Base-by-base conservation (phyloP, 2,797 vertebrate species). In the Taenioides sp. region DNA sequence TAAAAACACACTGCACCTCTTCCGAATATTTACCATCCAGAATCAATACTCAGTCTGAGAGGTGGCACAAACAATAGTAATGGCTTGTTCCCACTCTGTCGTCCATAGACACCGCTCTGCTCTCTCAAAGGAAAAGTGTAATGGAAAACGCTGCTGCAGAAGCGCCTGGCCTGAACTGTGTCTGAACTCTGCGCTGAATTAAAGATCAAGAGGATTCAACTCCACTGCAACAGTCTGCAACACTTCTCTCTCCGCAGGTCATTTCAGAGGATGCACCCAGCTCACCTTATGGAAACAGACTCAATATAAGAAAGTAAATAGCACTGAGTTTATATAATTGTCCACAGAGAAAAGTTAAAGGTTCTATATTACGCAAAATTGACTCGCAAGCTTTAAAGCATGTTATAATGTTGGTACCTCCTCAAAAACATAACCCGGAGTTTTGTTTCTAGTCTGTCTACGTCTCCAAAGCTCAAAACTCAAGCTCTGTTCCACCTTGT, bases 151-250 rank as follows among this genome's bases (percentile, higher is more conserved):
- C 71, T 57, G 37, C 11, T 18, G 0, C 7, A 70, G 61, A 78
- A 80, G 64, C 73, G 70, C 67, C 28, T 52, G 76, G 34, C 69
- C 64, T 90, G 84, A 90, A 89, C 88, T 86, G 28, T 43, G 68
- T 64, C 77, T 92, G 89, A 92, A 91, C 90, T 88, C 75, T 1
- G 64, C 62, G 65, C 80, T 85, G 80, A 91, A 90, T 88, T 86
- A 90, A 90, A 91, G 85, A 90, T 87, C 86, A 87, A 85, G 80
- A 82, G 88, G 75, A 75, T 67, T 52, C 57, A 34, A 20, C 63
- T 80, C 69, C 22, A 69, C 79, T 71, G 82, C 82, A 77, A 80
- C 73, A 67, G 66, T 50, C 75, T 69, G 72, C 67, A 64, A 65
- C 25, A 22, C 70, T 63, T 50, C 28, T 63, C 71, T 64, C 59